Base-by-base conservation (phyloP, 2,113 vertebrate genomes). In the Ophiodon elongatus region DNA sequence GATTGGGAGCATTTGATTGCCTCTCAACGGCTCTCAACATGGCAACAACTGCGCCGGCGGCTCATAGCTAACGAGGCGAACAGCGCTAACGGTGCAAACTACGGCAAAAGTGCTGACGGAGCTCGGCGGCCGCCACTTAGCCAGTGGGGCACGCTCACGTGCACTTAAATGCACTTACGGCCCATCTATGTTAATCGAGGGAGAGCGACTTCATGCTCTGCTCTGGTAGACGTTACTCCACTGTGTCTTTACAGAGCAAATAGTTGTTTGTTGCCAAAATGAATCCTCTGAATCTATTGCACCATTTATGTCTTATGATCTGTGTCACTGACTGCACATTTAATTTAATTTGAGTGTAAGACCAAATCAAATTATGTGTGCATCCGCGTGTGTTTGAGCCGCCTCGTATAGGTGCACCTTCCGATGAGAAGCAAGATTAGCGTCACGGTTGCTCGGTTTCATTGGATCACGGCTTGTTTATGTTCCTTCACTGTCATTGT, bases 371-470 rank as follows among this genome's bases (percentile, higher is more conserved):
- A 77, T 47, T 29, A 54, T 39, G 67, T 27, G 62, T 33, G 52
- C 63, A 52, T 8, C 47, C 3, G 9, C 43, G 56, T 25, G 54
- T 56, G 54, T 25, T 56, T 70, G 39, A 90, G 75, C 47, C 4
- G 85, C 35, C 70, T 54, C 69, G 23, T 45, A 23, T 60, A 31
- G 73, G 33, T 57, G 60, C 37, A 14, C 45, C 71, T 50, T 72
- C 60, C 14, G 25, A 88, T 52, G 59, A 85, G 54, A 64, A n/a
- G 72, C 14, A 8, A 77, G 81, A 83, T 86, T 75, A 76, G 69
- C n/a, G 81, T 88, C 79, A 60, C 7, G 54, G 70, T 80, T 76
- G 64, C 78, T 72, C 67, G 71, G 62, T 80, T 80, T 84, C 69
- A 80, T 72, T 45, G 27, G 37, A 63, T 56, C 59, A 80, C 11